Evolutionary conservation across 2,113 vertebrate species (phyloP).

Genomic region (Gymnocephalus cernua): DNA sequence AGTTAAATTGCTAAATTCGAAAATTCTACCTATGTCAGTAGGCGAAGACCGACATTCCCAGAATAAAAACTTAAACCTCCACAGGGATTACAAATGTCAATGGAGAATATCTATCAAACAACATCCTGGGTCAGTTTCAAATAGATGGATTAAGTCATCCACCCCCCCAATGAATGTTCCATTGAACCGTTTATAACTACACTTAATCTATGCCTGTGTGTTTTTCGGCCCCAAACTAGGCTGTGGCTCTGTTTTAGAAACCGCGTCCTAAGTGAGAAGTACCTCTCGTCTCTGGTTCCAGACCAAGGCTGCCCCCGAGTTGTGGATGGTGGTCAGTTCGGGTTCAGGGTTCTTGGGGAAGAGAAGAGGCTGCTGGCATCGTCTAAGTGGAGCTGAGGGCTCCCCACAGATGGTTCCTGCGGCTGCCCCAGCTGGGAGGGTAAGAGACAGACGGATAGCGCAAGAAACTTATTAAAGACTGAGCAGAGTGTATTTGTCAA

Average conservation of each 20-base stretch:
- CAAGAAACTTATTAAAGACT: background rate
- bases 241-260: conserved; percentile 64
- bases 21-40: conserved; percentile 9
- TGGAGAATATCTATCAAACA: conserved; percentile 47
- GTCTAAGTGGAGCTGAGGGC: conserved; percentile 84
- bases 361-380: conserved; percentile 83
- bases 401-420: conserved; percentile 85
- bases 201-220: conserved; percentile 51
- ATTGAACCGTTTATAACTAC: conserved; percentile 44
- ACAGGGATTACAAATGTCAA: conserved; percentile 48
- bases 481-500: background rate
- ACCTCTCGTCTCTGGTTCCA: conserved; percentile 77
- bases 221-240: conserved; percentile 26
- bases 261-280: conserved; percentile 11
- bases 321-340: conserved; percentile 78
- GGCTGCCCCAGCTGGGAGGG: conserved; percentile 74
- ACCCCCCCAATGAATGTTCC: conserved; percentile 42
- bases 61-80: conserved; percentile 42
- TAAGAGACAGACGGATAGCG: conserved; percentile 9
- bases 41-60: conserved; percentile 1
- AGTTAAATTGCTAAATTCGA: conserved; percentile 3
- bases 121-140: conserved; percentile 55
- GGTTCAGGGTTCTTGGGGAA: conserved; percentile 81
- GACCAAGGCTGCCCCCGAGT: conserved; percentile 76
- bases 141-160: conserved; percentile 37